phyloP scores from a whole-genome alignment of 2,797 vertebrate species.

The Falco cherrug region DNA sequence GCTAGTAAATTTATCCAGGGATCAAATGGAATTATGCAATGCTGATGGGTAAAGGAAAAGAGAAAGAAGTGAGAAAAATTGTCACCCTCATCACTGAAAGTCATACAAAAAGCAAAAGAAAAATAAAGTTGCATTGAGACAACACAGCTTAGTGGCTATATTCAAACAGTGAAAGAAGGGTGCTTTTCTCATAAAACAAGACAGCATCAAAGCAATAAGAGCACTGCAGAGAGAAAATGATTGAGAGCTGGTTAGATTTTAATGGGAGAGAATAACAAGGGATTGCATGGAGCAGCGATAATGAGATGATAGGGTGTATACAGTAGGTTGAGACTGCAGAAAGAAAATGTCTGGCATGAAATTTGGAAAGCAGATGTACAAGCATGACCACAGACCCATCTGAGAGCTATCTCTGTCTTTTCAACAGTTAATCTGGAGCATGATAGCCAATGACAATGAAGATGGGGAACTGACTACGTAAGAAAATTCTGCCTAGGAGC shows the following conservation, averaged over 20 bases:
- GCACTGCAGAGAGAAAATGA: not conserved
- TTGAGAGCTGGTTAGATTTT: not conserved
- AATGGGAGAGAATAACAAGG: not conserved
- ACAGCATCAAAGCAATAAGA: not conserved
- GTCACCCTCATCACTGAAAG: not conserved
- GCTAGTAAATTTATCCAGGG: not conserved
- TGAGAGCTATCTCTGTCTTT: not conserved
- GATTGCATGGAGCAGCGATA: not conserved
- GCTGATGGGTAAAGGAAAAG: not conserved
- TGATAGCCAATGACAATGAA: not conserved
- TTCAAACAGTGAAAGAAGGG: not conserved
- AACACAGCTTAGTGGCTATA: not conserved
- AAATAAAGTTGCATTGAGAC: not conserved
- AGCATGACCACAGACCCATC: not conserved
- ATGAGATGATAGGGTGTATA: not conserved
- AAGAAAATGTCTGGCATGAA: not conserved
- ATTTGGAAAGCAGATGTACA: not conserved
- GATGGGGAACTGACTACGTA: not conserved
- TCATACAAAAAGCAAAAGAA: not conserved
- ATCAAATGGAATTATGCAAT: not conserved
- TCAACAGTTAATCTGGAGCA: not conserved
- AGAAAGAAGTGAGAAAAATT: not conserved
- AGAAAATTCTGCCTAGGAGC: not conserved
- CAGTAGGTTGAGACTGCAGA: not conserved
- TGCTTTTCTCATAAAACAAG: not conserved